A percentile compares a stretch with the other conserved stretches of the same genome.
Conservation (phyloP, 1,140 invertebrate genomes). For the Apis mellifera region Amel_HAv3.1 CM009933.2:5326001-5326500, state of each 20-base stretch:
- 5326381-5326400: slow-evolving; percentile 14
- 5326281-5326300: slow-evolving; percentile 20
- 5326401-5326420: slow-evolving; percentile 40
- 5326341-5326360: slow-evolving; percentile 34
- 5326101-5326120: too few species aligned
- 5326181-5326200: slow-evolving; percentile 8
- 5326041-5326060: neutral
- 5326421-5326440: slow-evolving; percentile 35
- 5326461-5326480: neutral
- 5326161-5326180: too few species aligned
- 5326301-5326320: slow-evolving; percentile 49
- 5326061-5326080: too few species aligned
- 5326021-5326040: neutral
- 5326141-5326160: too few species aligned
- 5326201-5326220: slow-evolving; percentile 24
- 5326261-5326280: slow-evolving; percentile 29
- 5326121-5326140: too few species aligned
- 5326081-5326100: too few species aligned
- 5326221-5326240: too few species aligned
- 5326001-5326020: neutral
- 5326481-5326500: neutral
- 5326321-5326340: neutral
- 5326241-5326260: neutral
- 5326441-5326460: slow-evolving; percentile 11
- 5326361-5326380: slow-evolving; percentile 17